A percentile compares a stretch with the other conserved stretches of the same genome.
Conservation (phyloP, 2,797 vertebrate species). For the Falco cherrug region DNA sequence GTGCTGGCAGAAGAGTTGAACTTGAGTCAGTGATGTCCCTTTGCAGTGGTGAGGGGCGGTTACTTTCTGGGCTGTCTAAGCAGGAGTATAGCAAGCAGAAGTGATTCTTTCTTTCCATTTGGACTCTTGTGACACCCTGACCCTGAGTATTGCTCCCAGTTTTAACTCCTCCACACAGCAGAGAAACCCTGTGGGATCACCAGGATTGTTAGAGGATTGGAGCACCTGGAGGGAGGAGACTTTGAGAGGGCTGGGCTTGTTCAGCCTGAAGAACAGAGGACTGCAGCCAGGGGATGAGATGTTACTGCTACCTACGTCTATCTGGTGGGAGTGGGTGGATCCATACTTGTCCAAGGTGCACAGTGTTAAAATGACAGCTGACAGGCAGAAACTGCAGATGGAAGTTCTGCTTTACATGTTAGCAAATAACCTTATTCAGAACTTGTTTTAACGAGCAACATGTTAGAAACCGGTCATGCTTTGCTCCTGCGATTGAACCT, state of each 20-base stretch:
- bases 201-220: background rate
- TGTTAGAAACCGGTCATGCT: background rate
- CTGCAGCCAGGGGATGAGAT: fast-evolving
- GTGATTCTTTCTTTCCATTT: background rate
- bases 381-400: too few species aligned
- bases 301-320: background rate
- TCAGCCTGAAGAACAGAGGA: background rate
- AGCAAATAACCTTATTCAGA: background rate
- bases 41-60: background rate
- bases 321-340: background rate
- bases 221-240: background rate
- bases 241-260: background rate
- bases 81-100: background rate
- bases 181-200: background rate
- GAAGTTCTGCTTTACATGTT: too few species aligned
- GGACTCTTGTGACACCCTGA: background rate
- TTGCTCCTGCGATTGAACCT: background rate
- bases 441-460: background rate
- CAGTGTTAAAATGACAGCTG: background rate
- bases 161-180: background rate
- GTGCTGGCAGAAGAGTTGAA: background rate
- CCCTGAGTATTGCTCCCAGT: too few species aligned
- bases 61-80: background rate
- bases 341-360: background rate
- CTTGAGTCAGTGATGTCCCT: too few species aligned